Conservation (phyloP, 1,140 invertebrate species). For the Aphidius ervi region DNA sequence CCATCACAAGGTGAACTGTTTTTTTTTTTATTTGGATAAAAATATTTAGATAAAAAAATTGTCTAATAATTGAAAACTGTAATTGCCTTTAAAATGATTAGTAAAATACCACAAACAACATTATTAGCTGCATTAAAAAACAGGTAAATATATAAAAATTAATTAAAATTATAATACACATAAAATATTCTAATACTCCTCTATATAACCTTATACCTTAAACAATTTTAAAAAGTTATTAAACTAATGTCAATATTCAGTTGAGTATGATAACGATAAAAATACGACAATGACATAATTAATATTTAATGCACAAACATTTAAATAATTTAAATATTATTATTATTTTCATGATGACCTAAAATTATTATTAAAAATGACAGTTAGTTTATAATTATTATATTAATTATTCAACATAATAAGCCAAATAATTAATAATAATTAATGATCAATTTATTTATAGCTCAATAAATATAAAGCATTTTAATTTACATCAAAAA, state of each 20-base stretch:
- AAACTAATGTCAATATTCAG: not conserved
- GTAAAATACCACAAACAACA: slow-evolving; percentile 10
- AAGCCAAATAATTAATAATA: too few relatives aligned
- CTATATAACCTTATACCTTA: not conserved
- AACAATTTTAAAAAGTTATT: not conserved
- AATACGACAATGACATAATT: too few relatives aligned
- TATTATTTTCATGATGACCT: too few relatives aligned
- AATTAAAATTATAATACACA: not conserved
- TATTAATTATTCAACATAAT: too few relatives aligned
- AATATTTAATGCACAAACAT: not conserved
- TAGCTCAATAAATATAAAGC: slow-evolving; percentile 25
- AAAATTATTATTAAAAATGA: too few relatives aligned
- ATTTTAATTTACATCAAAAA: slow-evolving; percentile 27
- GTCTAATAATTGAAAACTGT: too few relatives aligned
- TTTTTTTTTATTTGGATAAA: too few relatives aligned
- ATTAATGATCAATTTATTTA: not conserved
- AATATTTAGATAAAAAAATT: too few relatives aligned
- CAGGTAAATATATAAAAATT: slow-evolving; percentile 9
- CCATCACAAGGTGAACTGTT: too few relatives aligned
- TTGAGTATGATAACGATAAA: too few relatives aligned
- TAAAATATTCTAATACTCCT: not conserved
- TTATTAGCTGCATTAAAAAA: slow-evolving; percentile 7
- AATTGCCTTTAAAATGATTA: not conserved
- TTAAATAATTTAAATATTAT: too few relatives aligned
- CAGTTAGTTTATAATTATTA: too few relatives aligned